Conservation (phyloP, 2,113 vertebrate species). For the Romanogobio albipinnatus region DNA sequence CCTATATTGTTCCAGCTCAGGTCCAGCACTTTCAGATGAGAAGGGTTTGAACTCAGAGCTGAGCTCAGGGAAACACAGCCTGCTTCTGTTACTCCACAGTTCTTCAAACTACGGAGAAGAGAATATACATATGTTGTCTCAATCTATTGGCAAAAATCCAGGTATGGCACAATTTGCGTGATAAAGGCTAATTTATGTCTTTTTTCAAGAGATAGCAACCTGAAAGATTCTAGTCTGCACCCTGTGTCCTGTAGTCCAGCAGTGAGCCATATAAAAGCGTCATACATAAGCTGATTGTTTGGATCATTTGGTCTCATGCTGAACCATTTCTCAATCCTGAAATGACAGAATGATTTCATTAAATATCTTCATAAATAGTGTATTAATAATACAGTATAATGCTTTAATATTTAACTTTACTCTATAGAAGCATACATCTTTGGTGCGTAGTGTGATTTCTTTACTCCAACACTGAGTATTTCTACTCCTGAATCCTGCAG, state of each 20-base stretch:
- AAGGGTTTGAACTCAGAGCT: conserved; percentile 20
- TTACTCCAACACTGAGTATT: conserved; percentile 4
- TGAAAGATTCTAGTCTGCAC: background rate
- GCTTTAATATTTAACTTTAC: too few relatives aligned
- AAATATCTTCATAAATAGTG: too few relatives aligned
- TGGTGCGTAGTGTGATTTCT: background rate
- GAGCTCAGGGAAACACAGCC: too few relatives aligned
- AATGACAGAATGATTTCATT: too few relatives aligned
- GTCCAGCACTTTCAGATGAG: conserved; percentile 27
- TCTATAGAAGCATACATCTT: background rate
- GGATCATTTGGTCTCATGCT: too few relatives aligned
- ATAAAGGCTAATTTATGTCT: fast-evolving
- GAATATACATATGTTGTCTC: background rate
- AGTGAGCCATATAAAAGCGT: background rate
- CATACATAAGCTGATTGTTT: too few relatives aligned
- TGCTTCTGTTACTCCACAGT: background rate
- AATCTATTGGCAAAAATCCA: background rate
- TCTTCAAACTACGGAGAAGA: background rate
- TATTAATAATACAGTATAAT: too few relatives aligned
- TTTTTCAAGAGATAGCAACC: background rate
- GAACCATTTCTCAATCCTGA: too few relatives aligned
- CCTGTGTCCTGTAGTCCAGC: background rate
- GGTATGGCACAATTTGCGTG: too few relatives aligned
- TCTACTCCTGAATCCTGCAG: conserved; percentile 22
- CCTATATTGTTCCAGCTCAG: conserved; percentile 23